Conservation (phyloP, 2,888 invertebrate genomes). For the Trilocha varians region DNA sequence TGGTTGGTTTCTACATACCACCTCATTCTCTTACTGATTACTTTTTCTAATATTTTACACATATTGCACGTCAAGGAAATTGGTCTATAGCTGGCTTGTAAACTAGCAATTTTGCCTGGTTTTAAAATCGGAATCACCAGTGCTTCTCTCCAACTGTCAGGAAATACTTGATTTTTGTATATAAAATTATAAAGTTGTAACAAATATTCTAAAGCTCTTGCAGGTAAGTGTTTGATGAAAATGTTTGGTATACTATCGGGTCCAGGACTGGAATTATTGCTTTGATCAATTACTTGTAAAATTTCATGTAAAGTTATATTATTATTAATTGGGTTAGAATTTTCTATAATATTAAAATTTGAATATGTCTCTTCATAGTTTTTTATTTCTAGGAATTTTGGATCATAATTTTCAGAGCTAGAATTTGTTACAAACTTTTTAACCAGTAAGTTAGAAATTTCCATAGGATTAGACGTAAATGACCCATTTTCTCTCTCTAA, state of each 20-base stretch:
- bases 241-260: constrained; percentile 11
- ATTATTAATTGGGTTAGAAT: constrained; percentile 6
- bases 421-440: constrained; percentile 8
- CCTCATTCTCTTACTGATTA: constrained; percentile 10
- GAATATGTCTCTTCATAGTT: too few relatives aligned
- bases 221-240: constrained; percentile 11
- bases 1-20: constrained; percentile 8
- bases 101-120: constrained; percentile 8
- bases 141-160: constrained; percentile 12
- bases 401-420: constrained; percentile 9
- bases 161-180: constrained; percentile 10
- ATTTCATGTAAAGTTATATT: constrained; percentile 8
- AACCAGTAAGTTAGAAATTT: constrained; percentile 5
- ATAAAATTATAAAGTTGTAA: constrained; percentile 5
- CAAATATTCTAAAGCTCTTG: constrained; percentile 6
- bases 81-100: constrained; percentile 10
- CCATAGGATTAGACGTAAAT: not conserved
- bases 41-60: constrained; percentile 12
- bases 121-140: constrained; percentile 13
- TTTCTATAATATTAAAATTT: not conserved
- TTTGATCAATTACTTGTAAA: constrained; percentile 1
- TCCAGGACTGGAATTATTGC: constrained; percentile 9
- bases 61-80: constrained; percentile 11
- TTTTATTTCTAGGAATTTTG: not conserved
- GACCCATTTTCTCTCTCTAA: too few relatives aligned